These are phyloP conservation scores for Sturnus vulgaris DNA, from an alignment of 2,113 vertebrate genomes.

Conservation along the genomic window DNA sequence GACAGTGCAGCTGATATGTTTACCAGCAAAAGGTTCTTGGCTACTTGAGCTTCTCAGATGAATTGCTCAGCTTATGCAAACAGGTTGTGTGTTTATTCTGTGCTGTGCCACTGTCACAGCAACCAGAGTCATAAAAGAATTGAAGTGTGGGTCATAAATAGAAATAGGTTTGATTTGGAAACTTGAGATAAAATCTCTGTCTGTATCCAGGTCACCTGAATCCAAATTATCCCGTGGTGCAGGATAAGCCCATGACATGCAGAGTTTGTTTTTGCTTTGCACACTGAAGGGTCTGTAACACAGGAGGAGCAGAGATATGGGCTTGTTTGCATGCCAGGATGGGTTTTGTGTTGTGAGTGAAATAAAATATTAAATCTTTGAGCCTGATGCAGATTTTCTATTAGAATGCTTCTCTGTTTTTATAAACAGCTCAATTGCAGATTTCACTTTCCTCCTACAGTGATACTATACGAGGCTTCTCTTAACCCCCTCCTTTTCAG, in stretches of 20 bases:
- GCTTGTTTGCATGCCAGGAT: neutral
- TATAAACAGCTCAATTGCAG: neutral
- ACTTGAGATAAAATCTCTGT: slow-evolving; percentile 1
- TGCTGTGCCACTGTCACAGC: slow-evolving; percentile 35
- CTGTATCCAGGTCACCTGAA: neutral
- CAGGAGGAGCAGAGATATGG: neutral
- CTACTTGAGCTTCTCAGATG: slow-evolving; percentile 14
- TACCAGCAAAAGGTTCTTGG: neutral
- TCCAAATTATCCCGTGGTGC: neutral
- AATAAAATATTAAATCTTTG: neutral
- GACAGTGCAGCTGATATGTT: slow-evolving; percentile 26
- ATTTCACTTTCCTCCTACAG: neutral
- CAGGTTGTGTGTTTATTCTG: slow-evolving; percentile 47
- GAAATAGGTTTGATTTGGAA: slow-evolving; percentile 33
- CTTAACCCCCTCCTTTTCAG: neutral
- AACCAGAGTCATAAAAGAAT: slow-evolving; percentile 25
- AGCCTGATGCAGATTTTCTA: neutral
- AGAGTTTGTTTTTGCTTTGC: neutral
- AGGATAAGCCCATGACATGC: neutral
- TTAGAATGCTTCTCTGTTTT: neutral
- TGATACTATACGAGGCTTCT: neutral
- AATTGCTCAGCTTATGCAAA: slow-evolving; percentile 56
- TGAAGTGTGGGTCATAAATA: slow-evolving; percentile 37
- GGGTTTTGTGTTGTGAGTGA: neutral
- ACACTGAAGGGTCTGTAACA: neutral